Percentiles rank a stretch among this genome's conserved stretches.
phyloP scores from a whole-genome alignment of 2,888 invertebrate genomes.

The Lasioglossum malachurum region DNA sequence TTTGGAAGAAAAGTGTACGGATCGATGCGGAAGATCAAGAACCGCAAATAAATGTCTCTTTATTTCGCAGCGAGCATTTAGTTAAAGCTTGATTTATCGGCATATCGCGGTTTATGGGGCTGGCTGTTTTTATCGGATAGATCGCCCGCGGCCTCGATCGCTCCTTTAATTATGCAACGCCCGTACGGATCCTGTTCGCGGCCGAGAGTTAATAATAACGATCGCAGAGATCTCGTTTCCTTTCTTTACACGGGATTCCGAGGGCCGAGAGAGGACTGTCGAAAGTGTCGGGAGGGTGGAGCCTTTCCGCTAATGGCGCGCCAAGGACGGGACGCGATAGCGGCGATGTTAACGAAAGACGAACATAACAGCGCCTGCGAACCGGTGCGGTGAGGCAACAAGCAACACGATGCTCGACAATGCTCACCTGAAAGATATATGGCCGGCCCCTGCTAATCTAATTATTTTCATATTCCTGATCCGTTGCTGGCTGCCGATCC shows the following conservation, averaged over 20 bases:
- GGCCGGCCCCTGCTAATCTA: neutral
- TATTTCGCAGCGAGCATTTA: slow-evolving; percentile 69
- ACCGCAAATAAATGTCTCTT: slow-evolving; percentile 79
- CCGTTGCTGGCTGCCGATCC: neutral
- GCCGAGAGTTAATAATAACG: slow-evolving; percentile 43
- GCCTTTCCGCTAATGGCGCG: slow-evolving; percentile 11
- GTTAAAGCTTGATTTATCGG: slow-evolving; percentile 68
- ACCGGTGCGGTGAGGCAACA: neutral
- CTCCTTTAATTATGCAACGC: slow-evolving; percentile 65
- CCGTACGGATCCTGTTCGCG: slow-evolving; percentile 37
- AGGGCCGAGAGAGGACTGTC: neutral
- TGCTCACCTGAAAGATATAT: neutral
- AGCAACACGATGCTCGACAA: neutral
- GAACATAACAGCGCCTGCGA: neutral
- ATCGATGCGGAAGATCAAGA: slow-evolving; percentile 36
- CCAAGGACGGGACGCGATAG: slow-evolving; percentile 18
- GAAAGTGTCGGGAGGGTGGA: slow-evolving; percentile 30
- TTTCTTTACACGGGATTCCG: slow-evolving; percentile 34
- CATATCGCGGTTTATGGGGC: slow-evolving; percentile 25
- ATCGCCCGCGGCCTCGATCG: slow-evolving; percentile 55
- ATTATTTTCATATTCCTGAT: neutral
- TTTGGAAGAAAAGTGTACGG: neutral
- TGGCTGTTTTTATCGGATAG: slow-evolving; percentile 47
- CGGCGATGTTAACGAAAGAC: neutral
- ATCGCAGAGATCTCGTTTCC: slow-evolving; percentile 39